Evolutionary conservation across 2,888 invertebrate species (phyloP).

Genomic region (Herminia tarsipennalis): DNA sequence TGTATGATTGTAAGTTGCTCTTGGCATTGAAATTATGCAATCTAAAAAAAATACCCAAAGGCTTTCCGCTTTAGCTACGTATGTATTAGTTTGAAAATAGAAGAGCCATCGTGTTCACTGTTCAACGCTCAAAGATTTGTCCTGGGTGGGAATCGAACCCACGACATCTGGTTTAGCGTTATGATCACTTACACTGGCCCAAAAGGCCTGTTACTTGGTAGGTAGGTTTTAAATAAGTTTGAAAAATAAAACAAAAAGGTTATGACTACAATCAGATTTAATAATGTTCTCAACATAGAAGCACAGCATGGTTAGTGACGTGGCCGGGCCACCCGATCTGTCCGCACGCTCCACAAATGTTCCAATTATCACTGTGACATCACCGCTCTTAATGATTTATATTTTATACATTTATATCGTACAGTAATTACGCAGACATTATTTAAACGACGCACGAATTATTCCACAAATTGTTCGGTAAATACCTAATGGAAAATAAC

Average conservation of each 20-base stretch:
- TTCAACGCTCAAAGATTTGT: no score
- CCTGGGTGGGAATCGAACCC: no score
- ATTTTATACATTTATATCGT: constrained; percentile 12
- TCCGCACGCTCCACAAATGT: constrained; percentile 11
- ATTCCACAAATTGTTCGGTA: neutral
- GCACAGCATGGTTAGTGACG: constrained; percentile 58
- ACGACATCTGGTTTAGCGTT: no score
- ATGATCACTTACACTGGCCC: no score
- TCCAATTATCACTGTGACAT: constrained; percentile 10
- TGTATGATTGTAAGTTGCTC: no score
- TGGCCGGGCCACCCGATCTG: constrained; percentile 12
- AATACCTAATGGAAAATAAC: neutral
- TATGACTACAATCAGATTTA: constrained; percentile 75
- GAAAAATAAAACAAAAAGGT: constrained; percentile 8
- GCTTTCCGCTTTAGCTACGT: no score
- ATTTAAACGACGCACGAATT: neutral
- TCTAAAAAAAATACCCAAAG: no score
- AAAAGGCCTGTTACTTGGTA: no score
- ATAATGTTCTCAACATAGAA: constrained; percentile 74
- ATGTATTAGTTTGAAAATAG: no score
- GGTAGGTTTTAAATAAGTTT: no score
- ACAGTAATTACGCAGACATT: constrained; percentile 24
- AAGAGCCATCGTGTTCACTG: no score
- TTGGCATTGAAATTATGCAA: no score
- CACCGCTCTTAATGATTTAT: constrained; percentile 10